Evolutionary conservation across 2,113 vertebrate genomes (phyloP), one percentile per base, ranked within the genome.

Genomic region (Climacteris rufus): DNA sequence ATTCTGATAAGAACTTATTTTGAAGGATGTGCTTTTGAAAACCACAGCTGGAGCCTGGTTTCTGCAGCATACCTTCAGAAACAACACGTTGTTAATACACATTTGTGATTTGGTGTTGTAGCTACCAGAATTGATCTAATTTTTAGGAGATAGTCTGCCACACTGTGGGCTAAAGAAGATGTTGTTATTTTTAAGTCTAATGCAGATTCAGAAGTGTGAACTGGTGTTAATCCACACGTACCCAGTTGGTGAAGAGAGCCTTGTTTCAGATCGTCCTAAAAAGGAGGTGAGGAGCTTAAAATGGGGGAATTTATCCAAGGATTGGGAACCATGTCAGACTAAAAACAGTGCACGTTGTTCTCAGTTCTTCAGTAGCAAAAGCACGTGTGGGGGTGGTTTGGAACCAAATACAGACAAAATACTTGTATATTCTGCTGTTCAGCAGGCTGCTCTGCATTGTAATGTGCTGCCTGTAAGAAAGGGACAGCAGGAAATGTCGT

Each of bases 171-270:
- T 95, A 77, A 95, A 61, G 10, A 63, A 21, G 47, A 76, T 69
- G 3, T 27, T 92, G 94, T 94, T 63, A 2, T 93, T 94, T 94
- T 93, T 93, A 90, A 99, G 99, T 94, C 98, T 99, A 69, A 99
- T 99, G 99, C 98, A 99, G 96, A 99, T 99, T 97, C 99, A 99
- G 97, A 99, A 99, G 91, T 99, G 99, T 96, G 99, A 99, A n/a
- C 97, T 99, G 92, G 99, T 99, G 49, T 98, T 99, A 85, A 98
- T 99, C 88, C 99, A 99, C 94, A 99, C 99, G 4, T 99, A 99
- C 92, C 99, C 99, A 8, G 99, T 99, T 93, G 99, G 99, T 25
- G 99, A 99, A 89, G 99, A 99, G 69, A 99, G 99, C 20, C 98
- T 99, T 70, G 99, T 99, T 42, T 99, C 99, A 33, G 99, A 99